These are phyloP conservation scores for Actinia tenebrosa DNA, from an alignment of 64 coral and sea anemone species.

Conservation along the genomic window DNA sequence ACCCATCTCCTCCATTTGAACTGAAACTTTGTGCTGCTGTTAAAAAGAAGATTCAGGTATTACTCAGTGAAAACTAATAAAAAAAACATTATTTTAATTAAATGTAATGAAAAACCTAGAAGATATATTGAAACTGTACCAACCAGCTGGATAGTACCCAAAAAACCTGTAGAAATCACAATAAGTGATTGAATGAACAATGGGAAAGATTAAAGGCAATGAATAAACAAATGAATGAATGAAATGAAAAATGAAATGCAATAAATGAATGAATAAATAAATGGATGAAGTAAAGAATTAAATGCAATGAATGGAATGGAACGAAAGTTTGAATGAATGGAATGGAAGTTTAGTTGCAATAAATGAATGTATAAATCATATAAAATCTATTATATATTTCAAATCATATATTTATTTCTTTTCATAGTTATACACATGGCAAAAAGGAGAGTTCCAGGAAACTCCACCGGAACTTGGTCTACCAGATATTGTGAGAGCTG, in stretches of 20 bases:
- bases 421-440: constrained; percentile 79
- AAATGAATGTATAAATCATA: neutral
- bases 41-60: constrained; percentile 77
- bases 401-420: neutral
- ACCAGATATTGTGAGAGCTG: constrained; percentile 76
- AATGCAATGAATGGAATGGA: neutral
- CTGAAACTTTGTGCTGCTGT: constrained; percentile 85
- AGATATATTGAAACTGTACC: neutral
- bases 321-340: neutral
- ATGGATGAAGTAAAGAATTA: too few species aligned
- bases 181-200: too few species aligned
- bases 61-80: neutral
- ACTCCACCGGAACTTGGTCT: constrained; percentile 70
- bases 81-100: neutral
- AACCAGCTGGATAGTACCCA: too few species aligned
- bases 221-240: too few species aligned
- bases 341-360: neutral
- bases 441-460: constrained; percentile 82
- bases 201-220: too few species aligned
- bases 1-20: constrained; percentile 74
- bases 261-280: too few species aligned
- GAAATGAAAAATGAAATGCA: too few species aligned
- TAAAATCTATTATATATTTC: neutral
- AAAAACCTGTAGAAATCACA: too few species aligned
- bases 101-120: too few species aligned